Base-by-base conservation (phyloP, 2,113 vertebrate species). In the Rhea pennata region DNA sequence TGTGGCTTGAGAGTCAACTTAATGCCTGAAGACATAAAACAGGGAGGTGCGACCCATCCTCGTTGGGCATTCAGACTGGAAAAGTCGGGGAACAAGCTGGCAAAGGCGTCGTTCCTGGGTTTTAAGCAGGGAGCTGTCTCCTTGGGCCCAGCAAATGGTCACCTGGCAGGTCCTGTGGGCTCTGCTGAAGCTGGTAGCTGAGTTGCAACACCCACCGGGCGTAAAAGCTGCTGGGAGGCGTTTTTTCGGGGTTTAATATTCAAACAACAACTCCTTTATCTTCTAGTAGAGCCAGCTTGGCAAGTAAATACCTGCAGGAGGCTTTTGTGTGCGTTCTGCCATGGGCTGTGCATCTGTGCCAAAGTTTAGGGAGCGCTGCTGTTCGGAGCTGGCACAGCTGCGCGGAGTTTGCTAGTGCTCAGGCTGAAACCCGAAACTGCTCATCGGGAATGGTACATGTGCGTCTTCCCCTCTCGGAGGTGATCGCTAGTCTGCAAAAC, bases 191-290 rank as follows among this genome's bases (percentile, higher is more conserved):
- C 77, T 15, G 3, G 22, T 29, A 58, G 71, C 80, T 65, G 58
- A 58, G 26, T 73, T 84, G 29, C 0, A 0, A 15, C 7, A 19
- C n/a, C 14, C 11, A 3, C 5, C 61, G 50, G 80, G 53, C 42
- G 14, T 76, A 79, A 51, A 76, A 84, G 67, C 92, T 93, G 82
- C 93, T 83, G 78, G 61, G 73, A 46, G 77, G 44, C 40, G 17
- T 92, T 93, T 92, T 93, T 75, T 40, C 50, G 78, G 40, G 5
- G 86, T 89, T 96, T 92, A 87, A 72, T 87, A 66, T 75, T 93
- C 92, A 93, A 96, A 91, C 80, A 66, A 0, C 62, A 46, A 72
- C 77, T 84, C 62, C 40, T 90, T 94, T 88, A 88, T 94, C 96
- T 93, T 65, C 92, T 36, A 10, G 80, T 13, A 58, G 83, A 94